These are phyloP conservation scores for Achatina immaculata DNA, from an alignment of 1,140 invertebrate species.

Conservation along the genomic window DNA sequence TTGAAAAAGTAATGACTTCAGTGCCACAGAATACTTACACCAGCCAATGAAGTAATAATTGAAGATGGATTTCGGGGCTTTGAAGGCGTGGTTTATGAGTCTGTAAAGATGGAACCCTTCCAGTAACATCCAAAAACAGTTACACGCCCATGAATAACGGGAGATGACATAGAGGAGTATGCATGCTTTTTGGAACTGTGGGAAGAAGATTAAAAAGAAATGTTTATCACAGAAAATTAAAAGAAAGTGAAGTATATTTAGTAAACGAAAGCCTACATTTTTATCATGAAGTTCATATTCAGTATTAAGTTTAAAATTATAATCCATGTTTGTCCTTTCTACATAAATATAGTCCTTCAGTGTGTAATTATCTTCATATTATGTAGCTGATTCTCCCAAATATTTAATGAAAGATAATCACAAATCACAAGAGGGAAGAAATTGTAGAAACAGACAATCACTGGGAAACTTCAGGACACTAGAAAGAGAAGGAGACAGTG, in stretches of 20 bases:
- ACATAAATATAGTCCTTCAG: no score
- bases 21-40: slow-evolving; percentile 64
- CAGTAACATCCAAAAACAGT: slow-evolving; percentile 73
- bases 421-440: not conserved
- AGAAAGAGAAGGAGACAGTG: not conserved
- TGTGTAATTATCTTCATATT: no score
- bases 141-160: slow-evolving; percentile 59
- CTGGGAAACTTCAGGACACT: not conserved
- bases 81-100: slow-evolving; percentile 74
- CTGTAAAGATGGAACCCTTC: slow-evolving; percentile 75
- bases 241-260: no score
- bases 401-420: no score
- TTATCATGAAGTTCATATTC: no score
- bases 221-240: no score
- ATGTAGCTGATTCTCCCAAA: no score
- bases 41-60: slow-evolving; percentile 74
- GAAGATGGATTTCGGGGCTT: slow-evolving; percentile 71
- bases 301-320: no score
- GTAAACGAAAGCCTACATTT: no score
- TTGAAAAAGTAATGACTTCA: not conserved
- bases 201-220: not conserved
- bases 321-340: no score
- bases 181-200: slow-evolving; percentile 53
- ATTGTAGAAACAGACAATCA: not conserved
- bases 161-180: slow-evolving; percentile 62